Evolutionary conservation across 2,113 vertebrate species (phyloP), one percentile per base, ranked within the genome.

Genomic region (Ptyas mucosa): DNA sequence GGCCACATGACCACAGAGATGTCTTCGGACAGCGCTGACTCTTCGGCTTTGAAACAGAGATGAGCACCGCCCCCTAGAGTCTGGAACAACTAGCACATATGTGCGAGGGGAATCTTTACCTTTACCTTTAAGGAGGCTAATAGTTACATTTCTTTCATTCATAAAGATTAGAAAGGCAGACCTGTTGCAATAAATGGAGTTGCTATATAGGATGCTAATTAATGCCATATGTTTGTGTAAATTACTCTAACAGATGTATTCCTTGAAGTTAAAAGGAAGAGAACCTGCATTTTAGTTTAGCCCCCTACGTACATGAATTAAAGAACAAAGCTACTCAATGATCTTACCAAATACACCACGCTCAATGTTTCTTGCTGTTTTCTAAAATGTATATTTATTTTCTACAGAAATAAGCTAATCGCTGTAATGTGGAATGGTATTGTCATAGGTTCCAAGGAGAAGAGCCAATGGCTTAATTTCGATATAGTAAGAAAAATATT

Each of bases 221-320:
- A 95, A 97, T 97, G 95, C 96, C 96, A 97, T 95, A 97, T 97
- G 97, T 95, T 94, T 34, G 29, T 85, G 89, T 39, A 91, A 94
- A 97, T 95, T 95, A 95, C 95, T 96, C 95, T 96, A 95, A 94
- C 97, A 97, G 96, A 97, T 97, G 96, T 95, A 96, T 85, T 96
- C 94, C 95, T 96, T 93, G 92, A 95, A 96, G 94, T 89, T 52
- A 91, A 49, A 88, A 85, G 24, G 46, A 15, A 69, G 43, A 49
- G 61, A 34, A n/a, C 8, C 1, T 96, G 95, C 9, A 93, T 94
- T 96, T 93, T 92, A 69, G 85, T 92, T 96, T 96, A 21, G 18
- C 18, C 93, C 91, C 92, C 89, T 93, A 95, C 49, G 88, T 51
- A 88, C 52, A 49, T 52, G 14, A 90, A 52, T 43, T 39, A 1